Percentiles rank a stretch among this genome's conserved stretches.
phyloP scores from a whole-genome alignment of 2,888 invertebrate genomes.

The Anarsia innoxiella region DNA sequence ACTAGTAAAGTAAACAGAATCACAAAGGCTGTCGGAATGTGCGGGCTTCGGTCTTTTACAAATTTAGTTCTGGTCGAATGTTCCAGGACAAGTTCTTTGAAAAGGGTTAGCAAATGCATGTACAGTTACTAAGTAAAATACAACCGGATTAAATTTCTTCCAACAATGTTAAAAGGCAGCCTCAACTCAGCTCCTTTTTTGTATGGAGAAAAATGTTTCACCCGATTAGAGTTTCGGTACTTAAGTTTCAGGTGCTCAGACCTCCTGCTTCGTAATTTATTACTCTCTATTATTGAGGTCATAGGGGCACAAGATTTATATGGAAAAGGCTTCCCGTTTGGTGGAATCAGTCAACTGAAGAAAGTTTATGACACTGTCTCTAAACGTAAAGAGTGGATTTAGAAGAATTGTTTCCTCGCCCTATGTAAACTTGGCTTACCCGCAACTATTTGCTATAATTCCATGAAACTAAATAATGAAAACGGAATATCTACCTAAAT shows the following conservation, averaged over 20 bases:
- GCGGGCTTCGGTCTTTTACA: slow-evolving; percentile 59
- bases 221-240: slow-evolving; percentile 15
- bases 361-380: slow-evolving; percentile 10
- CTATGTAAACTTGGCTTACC: too few relatives aligned
- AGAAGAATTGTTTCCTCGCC: too few relatives aligned
- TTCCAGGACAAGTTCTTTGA: slow-evolving; percentile 58
- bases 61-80: slow-evolving; percentile 68
- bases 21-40: slow-evolving; percentile 63
- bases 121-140: slow-evolving; percentile 25
- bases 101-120: slow-evolving; percentile 60
- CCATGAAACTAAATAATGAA: too few relatives aligned
- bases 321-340: slow-evolving; percentile 10
- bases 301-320: slow-evolving; percentile 16
- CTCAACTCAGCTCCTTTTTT: slow-evolving; percentile 28
- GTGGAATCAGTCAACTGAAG: slow-evolving; percentile 10
- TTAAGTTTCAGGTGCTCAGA: slow-evolving; percentile 28
- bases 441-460: too few relatives aligned
- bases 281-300: slow-evolving; percentile 23
- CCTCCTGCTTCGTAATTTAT: slow-evolving; percentile 16
- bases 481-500: too few relatives aligned
- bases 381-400: slow-evolving; percentile 7
- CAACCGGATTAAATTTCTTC: neutral
- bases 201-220: slow-evolving; percentile 23
- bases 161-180: neutral
- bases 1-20: slow-evolving; percentile 62